Base-by-base conservation (phyloP, 2,797 vertebrate species). In the Fundulus diaphanus region DNA sequence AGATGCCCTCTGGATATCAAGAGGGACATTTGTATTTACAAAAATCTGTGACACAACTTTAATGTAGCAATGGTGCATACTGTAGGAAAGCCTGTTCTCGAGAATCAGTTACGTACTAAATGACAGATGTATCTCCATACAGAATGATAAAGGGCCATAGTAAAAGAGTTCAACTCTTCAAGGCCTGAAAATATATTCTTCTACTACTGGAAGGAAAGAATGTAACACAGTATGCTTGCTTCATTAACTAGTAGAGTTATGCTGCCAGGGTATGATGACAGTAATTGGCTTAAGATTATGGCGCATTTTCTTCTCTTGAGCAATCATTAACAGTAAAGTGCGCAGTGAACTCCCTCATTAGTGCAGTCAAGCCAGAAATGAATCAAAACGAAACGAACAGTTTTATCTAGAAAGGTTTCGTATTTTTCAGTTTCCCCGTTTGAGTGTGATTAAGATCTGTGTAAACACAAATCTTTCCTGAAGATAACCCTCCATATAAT, bases 391-490 rank as follows among this genome's bases (percentile, higher is more conserved):
- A 57, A 59, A 57, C 7, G 15, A 74, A 72, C 79, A 63, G 76
- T 46, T 52, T 57, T 61, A 49, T 76, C 73, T 68, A 77, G 68
- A 85, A 22, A 29, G 52, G 59, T 46, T 9, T 46, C 44, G 5
- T 67, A 48, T 73, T 59, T 72, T 46, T 56, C 35, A 75, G 68
- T 67, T 69, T 90, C 81, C 85, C 79, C 68, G 70, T 81, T 73
- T 48, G 42, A 80, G 74, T 71, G 61, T 44, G 88, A 92, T 91
- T 90, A 90, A 89, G 90, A 92, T 93, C 91, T 93, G 87, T 90
- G 81, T 85, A 92, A 94, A 92, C 89, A 90, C 59, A 87, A 92
- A 89, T 80, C 72, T 86, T 91, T 92, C 84, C 89, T 85, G 87
- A 27, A 84, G 85, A 91, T 90, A 92, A 92, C 91, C 89, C 87